These are phyloP conservation scores for Brachypalpus laphriformis DNA, from an alignment of 2,888 invertebrate genomes.

Conservation along the genomic window DNA sequence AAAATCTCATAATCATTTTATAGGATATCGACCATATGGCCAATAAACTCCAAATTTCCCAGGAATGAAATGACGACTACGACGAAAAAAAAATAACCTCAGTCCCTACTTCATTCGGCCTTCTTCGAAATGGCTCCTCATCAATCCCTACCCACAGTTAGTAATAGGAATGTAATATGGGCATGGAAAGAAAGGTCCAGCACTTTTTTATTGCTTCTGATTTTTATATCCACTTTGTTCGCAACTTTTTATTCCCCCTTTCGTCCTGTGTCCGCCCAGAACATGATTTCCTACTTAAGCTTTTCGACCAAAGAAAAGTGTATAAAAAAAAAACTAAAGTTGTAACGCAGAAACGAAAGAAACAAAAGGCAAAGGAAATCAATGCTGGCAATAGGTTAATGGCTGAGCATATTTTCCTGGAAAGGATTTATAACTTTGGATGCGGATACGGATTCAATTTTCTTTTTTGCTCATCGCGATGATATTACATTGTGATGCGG, in stretches of 20 bases:
- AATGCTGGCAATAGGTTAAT: slow-evolving; percentile 72
- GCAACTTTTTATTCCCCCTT: slow-evolving; percentile 65
- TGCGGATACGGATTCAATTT: slow-evolving; percentile 9
- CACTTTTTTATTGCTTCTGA: slow-evolving; percentile 68
- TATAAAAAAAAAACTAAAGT: slow-evolving; percentile 38
- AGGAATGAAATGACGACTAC: slow-evolving; percentile 14
- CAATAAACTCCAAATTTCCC: slow-evolving; percentile 68
- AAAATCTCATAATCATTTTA: slow-evolving; percentile 71
- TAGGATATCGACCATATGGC: slow-evolving; percentile 68
- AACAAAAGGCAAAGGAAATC: slow-evolving; percentile 66
- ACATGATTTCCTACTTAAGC: slow-evolving; percentile 73
- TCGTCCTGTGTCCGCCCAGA: slow-evolving; percentile 59
- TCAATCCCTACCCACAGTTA: slow-evolving; percentile 26
- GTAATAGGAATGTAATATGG: slow-evolving; percentile 59
- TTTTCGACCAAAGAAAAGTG: slow-evolving; percentile 59
- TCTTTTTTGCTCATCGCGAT: background rate
- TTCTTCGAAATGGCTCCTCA: background rate
- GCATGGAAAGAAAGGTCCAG: slow-evolving; percentile 57
- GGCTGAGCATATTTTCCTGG: slow-evolving; percentile 66
- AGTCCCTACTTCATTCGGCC: slow-evolving; percentile 10
- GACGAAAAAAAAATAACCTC: background rate
- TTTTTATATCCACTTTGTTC: slow-evolving; percentile 73
- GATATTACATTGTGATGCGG: background rate
- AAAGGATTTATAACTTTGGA: slow-evolving; percentile 66
- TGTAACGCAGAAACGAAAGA: slow-evolving; percentile 1